A percentile compares a stretch with the other conserved stretches of the same genome.
phyloP scores from a whole-genome alignment of 2,113 vertebrate genomes.

The Salvelinus namaycush region DNA sequence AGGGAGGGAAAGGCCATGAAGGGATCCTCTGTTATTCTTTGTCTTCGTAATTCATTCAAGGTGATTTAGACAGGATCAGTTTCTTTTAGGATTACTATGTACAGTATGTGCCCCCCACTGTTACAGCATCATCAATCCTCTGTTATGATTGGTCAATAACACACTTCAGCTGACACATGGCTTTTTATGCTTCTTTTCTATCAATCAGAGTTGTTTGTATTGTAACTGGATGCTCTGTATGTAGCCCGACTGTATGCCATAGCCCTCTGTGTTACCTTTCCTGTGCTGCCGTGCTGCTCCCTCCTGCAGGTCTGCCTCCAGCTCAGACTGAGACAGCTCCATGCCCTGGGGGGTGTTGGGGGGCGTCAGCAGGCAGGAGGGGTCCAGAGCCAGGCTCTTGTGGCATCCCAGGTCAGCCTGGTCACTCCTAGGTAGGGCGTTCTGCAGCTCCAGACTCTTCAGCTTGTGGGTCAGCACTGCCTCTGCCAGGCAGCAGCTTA shows the following conservation, averaged over 20 bases:
- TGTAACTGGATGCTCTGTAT: not conserved
- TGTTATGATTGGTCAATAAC: not conserved
- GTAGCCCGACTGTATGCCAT: not conserved
- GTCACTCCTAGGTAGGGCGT: slow-evolving; percentile 58
- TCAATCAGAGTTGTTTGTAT: not conserved
- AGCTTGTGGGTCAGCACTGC: slow-evolving; percentile 74
- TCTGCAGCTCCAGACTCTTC: slow-evolving; percentile 73
- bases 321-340: slow-evolving; percentile 60
- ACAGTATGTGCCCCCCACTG: no score
- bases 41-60: not conserved
- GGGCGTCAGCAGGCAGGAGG: slow-evolving; percentile 78
- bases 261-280: slow-evolving; percentile 50
- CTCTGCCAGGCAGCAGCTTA: slow-evolving; percentile 62
- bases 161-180: slow-evolving; percentile 17
- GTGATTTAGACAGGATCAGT: not conserved
- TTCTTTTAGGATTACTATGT: slow-evolving; percentile 12
- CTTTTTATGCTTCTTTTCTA: not conserved
- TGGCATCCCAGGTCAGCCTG: slow-evolving; percentile 59
- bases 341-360: slow-evolving; percentile 76
- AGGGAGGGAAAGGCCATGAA: slow-evolving; percentile 4
- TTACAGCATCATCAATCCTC: not conserved
- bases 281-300: slow-evolving; percentile 32
- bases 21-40: slow-evolving; percentile 16
- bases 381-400: slow-evolving; percentile 75
- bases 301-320: slow-evolving; percentile 63